These are phyloP conservation scores for Auanema freiburgensis DNA, from an alignment of 2,888 invertebrate genomes.

Conservation along the genomic window DNA sequence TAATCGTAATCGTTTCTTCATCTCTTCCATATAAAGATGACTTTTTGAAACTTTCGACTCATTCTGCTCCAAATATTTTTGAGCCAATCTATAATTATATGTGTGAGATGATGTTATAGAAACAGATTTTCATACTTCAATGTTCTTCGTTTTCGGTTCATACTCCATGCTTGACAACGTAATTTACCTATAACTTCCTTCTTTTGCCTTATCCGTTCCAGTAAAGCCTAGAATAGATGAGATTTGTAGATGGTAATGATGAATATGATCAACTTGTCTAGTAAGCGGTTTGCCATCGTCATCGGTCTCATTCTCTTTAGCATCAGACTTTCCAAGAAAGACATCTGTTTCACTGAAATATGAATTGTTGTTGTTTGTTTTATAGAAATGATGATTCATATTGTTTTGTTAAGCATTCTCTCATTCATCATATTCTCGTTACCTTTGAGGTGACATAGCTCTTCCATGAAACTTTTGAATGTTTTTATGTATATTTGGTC, in stretches of 20 bases:
- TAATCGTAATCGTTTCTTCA: constrained; percentile 63
- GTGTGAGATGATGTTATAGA: background rate
- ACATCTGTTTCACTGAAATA: constrained; percentile 60
- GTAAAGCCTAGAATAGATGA: constrained; percentile 43
- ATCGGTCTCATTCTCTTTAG: constrained; percentile 55
- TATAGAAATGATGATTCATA: background rate
- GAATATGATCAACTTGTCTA: constrained; percentile 41
- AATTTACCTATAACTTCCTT: constrained; percentile 66
- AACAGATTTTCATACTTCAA: constrained; percentile 36
- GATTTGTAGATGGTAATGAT: background rate
- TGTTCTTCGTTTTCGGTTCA: constrained; percentile 65
- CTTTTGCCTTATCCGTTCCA: constrained; percentile 65
- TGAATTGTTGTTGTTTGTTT: constrained; percentile 3
- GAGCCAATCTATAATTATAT: constrained; percentile 63
- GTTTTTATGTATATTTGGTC: no score
- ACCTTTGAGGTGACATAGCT: no score
- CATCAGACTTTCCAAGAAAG: constrained; percentile 43
- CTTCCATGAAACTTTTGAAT: no score
- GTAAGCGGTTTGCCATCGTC: constrained; percentile 61
- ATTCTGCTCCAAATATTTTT: constrained; percentile 65
- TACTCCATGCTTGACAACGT: constrained; percentile 65
- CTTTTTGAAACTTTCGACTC: constrained; percentile 65
- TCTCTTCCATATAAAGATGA: constrained; percentile 65
- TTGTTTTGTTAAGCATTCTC: background rate
- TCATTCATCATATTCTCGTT: no score